Evolutionary conservation across 2,797 vertebrate genomes (phyloP), one percentile per base, ranked within the genome.

Genomic region (Rhabdomys pumilio): DNA sequence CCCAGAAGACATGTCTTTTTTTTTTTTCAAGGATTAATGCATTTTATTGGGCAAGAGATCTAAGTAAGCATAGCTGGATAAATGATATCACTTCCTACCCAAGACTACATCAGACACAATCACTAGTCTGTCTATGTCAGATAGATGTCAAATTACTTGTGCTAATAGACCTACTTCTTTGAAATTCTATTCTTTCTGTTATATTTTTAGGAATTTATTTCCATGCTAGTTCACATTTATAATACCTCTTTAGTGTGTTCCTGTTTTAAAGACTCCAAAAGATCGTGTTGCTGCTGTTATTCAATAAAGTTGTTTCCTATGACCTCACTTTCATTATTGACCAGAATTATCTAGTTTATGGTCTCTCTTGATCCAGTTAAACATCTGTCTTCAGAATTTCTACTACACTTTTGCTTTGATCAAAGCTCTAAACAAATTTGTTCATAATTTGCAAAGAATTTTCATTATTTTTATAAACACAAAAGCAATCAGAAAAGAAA

Each of bases 351-450:
- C 92, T 96, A 93, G 90, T 93, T 93, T 94, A 96, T 95, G 87
- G 38, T 88, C 88, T 89, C 69, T 63, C 90, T 92, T 95, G 86
- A 98, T 97, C 94, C 80, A 95, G 95, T 97, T 97, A 98, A 97
- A 97, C 73, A 92, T 92, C 91, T 96, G 92, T 94, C 84, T 96
- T 80, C 59, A 97, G 89, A 96, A 94, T 85, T 95, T 90, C 86
- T 94, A 80, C 55, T 65, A 86, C 47, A 94, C 41, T 96, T 94
- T 95, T 92, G 92, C 81, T 95, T 65, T 89, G 34, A 72, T 65
- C 92, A 97, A 98, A 97, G 87, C 97, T 97, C 96, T 98, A 97
- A 98, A 97, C 89, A 96, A 96, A 97, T 98, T 97, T 92, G 89
- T 94, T 80, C 88, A 65, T 65, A 90, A 73, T 96, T 97, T 90